Percentiles rank a stretch among this genome's conserved stretches.
phyloP scores from a whole-genome alignment of 2,888 invertebrate genomes.

The Stegophylla sp. region DNA sequence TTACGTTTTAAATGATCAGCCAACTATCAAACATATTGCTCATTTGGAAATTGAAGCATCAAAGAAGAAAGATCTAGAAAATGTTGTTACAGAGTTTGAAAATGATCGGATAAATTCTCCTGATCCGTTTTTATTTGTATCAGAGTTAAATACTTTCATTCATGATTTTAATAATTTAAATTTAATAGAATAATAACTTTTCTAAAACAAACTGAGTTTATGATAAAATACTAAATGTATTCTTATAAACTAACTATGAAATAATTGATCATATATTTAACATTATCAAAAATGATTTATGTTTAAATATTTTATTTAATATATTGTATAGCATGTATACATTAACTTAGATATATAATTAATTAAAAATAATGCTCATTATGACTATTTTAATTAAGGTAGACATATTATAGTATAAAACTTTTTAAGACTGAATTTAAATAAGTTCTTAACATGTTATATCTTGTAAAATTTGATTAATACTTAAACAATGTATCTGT shows the following conservation, averaged over 20 bases:
- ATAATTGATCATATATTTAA: slow-evolving; percentile 18
- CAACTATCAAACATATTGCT: slow-evolving; percentile 28
- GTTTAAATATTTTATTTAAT: neutral
- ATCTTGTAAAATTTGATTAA: neutral
- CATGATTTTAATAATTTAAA: neutral
- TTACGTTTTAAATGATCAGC: neutral
- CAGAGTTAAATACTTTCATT: slow-evolving; percentile 9
- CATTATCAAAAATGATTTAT: neutral
- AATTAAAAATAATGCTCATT: slow-evolving; percentile 3
- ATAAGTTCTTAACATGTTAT: neutral
- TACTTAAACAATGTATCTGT: neutral
- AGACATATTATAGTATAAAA: too few species aligned
- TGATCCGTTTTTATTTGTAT: slow-evolving; percentile 59
- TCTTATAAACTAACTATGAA: neutral
- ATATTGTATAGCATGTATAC: neutral
- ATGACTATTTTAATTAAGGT: neutral
- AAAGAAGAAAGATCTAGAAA: slow-evolving; percentile 57
- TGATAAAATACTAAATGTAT: neutral
- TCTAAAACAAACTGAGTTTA: neutral
- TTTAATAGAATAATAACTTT: neutral
- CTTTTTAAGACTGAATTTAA: slow-evolving; percentile 26
- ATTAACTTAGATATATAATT: neutral
- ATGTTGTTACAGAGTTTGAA: slow-evolving; percentile 61
- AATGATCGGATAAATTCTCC: slow-evolving; percentile 61
- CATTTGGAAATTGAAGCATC: slow-evolving; percentile 54